Conservation (phyloP, 2,113 vertebrate genomes). For the Pedetes capensis region DNA sequence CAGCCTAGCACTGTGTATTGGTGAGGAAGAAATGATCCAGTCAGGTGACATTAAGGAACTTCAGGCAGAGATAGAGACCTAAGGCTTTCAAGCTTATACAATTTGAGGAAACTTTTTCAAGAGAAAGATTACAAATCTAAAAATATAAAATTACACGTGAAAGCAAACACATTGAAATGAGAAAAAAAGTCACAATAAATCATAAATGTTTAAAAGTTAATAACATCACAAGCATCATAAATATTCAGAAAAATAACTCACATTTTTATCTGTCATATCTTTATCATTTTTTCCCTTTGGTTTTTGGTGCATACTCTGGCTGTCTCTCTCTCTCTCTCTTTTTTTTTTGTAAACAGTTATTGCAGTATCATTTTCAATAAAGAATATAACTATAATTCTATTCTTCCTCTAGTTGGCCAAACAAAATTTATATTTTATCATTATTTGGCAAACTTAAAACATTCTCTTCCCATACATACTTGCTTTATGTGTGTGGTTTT, state of each 20-base stretch:
- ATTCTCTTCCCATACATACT: background rate
- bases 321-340: no score
- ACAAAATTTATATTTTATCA: background rate
- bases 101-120: background rate
- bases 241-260: background rate
- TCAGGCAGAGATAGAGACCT: background rate
- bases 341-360: background rate
- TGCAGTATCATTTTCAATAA: constrained; percentile 5
- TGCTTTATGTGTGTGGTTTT: background rate
- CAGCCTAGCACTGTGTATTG: background rate
- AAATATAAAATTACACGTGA: background rate
- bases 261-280: background rate
- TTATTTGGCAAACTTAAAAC: background rate
- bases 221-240: background rate
- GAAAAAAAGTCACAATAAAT: background rate
- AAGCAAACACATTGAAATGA: background rate
- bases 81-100: background rate
- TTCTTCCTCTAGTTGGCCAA: background rate
- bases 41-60: background rate
- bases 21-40: background rate
- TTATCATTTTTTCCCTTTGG: background rate
- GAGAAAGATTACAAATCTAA: background rate
- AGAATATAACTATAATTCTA: background rate
- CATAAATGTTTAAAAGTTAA: background rate
- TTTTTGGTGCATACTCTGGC: background rate